Percentiles rank a stretch among this genome's conserved stretches.
These are phyloP conservation scores for Corapipo altera DNA, from an alignment of 2,113 vertebrate genomes.

Conservation along the genomic window DNA sequence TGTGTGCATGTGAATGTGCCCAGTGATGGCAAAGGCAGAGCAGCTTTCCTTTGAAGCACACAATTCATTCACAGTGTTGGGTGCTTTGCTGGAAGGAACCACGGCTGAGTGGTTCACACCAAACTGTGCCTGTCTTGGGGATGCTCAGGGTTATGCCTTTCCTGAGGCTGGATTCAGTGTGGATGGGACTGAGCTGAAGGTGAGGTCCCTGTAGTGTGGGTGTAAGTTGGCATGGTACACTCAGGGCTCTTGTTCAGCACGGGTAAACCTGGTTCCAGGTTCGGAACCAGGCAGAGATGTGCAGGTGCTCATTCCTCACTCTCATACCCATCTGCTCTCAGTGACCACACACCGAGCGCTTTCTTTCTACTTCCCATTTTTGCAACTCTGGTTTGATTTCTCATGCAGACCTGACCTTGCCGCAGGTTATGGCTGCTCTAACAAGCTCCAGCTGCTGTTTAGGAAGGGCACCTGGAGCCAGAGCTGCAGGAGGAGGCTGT, in stretches of 20 bases:
- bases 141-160: background rate
- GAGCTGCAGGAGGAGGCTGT: background rate
- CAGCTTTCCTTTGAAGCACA: background rate
- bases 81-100: background rate
- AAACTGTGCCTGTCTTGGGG: background rate
- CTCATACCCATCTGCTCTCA: background rate
- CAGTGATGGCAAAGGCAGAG: background rate
- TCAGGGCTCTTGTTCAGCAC: background rate
- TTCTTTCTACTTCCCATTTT: background rate
- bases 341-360: background rate
- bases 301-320: background rate
- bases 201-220: rapidly evolving
- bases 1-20: rapidly evolving
- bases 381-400: background rate
- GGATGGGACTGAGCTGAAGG: background rate
- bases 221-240: rapidly evolving
- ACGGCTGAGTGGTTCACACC: background rate
- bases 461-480: background rate
- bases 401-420: background rate
- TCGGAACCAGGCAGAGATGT: background rate
- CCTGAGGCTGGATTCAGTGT: background rate
- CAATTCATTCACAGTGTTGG: background rate
- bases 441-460: background rate
- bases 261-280: background rate
- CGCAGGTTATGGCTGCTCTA: background rate